A percentile compares a stretch with the other conserved stretches of the same genome.
Conservation (phyloP, 2,113 vertebrate genomes). For the Bucco capensis region DNA sequence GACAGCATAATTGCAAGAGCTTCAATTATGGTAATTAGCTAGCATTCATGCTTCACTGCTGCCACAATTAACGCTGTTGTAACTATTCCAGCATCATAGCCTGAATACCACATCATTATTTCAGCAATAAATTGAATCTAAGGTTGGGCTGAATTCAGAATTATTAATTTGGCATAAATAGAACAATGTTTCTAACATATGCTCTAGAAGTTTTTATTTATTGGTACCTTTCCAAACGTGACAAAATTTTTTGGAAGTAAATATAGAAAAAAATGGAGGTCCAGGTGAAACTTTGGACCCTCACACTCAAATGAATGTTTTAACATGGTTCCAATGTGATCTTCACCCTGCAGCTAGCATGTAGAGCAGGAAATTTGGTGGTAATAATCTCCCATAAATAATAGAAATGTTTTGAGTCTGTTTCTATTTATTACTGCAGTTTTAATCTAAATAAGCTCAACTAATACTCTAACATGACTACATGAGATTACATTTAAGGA, state of each 20-base stretch:
- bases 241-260: background rate
- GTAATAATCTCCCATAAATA: background rate
- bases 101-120: background rate
- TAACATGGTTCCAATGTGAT: background rate
- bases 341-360: background rate
- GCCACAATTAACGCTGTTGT: background rate
- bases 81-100: background rate
- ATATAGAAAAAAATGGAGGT: background rate
- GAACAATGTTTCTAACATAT: background rate
- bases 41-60: background rate
- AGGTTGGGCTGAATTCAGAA: background rate
- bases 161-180: background rate
- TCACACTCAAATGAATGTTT: background rate
- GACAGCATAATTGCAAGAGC: background rate
- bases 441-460: background rate
- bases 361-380: background rate
- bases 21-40: constrained; percentile 33
- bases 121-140: background rate
- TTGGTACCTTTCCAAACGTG: background rate
- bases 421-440: background rate
- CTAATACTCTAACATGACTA: fast-evolving
- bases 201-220: background rate
- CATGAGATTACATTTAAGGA: background rate
- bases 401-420: background rate
- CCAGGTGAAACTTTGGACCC: background rate